Percentiles rank a stretch among this genome's conserved stretches.
Conservation (phyloP, 2,888 invertebrate species). For the Malacosoma neustria region DNA sequence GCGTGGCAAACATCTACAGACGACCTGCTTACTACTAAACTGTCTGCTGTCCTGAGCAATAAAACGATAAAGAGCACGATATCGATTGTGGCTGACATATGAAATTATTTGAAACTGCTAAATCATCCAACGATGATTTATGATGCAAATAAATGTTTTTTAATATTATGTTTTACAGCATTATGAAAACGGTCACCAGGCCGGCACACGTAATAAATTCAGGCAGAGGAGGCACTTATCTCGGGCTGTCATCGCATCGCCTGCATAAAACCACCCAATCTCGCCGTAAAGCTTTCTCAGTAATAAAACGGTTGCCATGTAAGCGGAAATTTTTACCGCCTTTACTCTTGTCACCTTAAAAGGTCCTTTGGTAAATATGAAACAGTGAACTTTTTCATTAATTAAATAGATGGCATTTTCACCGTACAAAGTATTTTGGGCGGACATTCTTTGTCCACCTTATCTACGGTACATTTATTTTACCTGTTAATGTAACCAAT, state of each 20-base stretch:
- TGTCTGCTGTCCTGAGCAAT: too few species aligned
- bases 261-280: slow-evolving; percentile 26
- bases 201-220: neutral
- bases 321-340: slow-evolving; percentile 22
- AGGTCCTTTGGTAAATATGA: slow-evolving; percentile 18
- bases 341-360: slow-evolving; percentile 16
- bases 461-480: neutral
- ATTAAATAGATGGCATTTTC: slow-evolving; percentile 19
- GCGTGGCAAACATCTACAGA: too few species aligned
- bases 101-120: slow-evolving; percentile 8
- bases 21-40: too few species aligned
- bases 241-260: slow-evolving; percentile 17
- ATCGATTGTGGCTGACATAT: too few species aligned
- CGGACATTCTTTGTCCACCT: neutral
- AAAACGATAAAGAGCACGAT: too few species aligned
- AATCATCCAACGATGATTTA: too few species aligned
- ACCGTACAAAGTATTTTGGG: neutral
- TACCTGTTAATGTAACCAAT: neutral
- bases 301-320: slow-evolving; percentile 28
- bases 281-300: slow-evolving; percentile 20
- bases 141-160: slow-evolving; percentile 5
- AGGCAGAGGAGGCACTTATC: slow-evolving; percentile 15
- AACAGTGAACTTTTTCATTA: slow-evolving; percentile 18
- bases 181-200: slow-evolving; percentile 7
- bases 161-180: slow-evolving; percentile 10